These are phyloP conservation scores for Habropoda laboriosa DNA, from an alignment of 1,140 invertebrate genomes.

Conservation along the genomic window DNA sequence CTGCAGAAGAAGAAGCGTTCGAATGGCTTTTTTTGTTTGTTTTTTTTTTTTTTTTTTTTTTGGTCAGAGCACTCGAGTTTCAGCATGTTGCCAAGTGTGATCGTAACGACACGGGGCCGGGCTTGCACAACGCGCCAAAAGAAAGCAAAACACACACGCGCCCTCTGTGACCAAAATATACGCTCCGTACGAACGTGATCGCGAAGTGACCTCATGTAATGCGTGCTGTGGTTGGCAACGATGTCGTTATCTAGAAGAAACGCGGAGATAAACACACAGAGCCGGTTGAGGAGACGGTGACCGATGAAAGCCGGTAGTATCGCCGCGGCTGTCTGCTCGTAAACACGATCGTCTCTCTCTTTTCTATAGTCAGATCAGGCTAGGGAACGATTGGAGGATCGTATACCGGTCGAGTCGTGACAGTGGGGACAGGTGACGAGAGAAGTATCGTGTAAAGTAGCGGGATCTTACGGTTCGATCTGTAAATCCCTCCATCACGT, in stretches of 20 bases:
- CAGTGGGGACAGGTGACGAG: neutral
- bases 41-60: neutral
- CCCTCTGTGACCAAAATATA: neutral
- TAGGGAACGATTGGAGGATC: no score
- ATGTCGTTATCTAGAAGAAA: slow-evolving; percentile 42
- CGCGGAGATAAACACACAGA: slow-evolving; percentile 41
- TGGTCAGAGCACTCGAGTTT: neutral
- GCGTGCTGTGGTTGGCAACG: neutral
- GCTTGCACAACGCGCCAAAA: neutral
- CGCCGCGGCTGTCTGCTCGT: neutral
- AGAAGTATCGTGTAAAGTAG: neutral
- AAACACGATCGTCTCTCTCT: slow-evolving; percentile 17
- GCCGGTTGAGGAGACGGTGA: neutral
- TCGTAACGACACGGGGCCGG: neutral
- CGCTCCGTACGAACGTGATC: neutral
- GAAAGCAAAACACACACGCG: neutral
- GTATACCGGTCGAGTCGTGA: neutral
- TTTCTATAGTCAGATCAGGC: neutral
- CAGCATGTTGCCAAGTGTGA: neutral
- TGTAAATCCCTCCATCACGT: neutral
- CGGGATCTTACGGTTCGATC: neutral
- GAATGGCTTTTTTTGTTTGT: no score
- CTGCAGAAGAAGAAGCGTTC: no score
- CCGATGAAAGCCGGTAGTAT: slow-evolving; percentile 23
- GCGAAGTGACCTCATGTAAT: neutral